Percentiles rank a stretch among this genome's conserved stretches.
Evolutionary conservation across 2,113 vertebrate genomes (phyloP).

Genomic region (Erythrolamprus reginae): DNA sequence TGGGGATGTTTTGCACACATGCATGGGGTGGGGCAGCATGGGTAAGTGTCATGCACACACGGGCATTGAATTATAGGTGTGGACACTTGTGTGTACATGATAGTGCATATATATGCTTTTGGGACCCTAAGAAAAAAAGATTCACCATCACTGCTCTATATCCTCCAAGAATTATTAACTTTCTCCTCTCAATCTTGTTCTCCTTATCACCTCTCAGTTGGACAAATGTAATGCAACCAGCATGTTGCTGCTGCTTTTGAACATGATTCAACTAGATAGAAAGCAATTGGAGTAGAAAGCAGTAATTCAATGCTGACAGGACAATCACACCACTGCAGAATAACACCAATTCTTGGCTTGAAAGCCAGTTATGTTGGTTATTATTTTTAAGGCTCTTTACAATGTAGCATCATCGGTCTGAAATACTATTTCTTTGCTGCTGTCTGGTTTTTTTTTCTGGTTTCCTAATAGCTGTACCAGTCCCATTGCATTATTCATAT

Average conservation of each 20-base stretch:
- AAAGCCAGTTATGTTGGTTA: not conserved
- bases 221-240: not conserved
- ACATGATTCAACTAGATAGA: not conserved
- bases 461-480: not conserved
- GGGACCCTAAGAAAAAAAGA: no score
- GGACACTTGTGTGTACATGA: no score
- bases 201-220: not conserved
- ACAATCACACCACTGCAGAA: not conserved
- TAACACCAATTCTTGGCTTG: not conserved
- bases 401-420: not conserved
- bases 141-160: no score
- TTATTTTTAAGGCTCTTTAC: not conserved
- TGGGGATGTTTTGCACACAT: no score
- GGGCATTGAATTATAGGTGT: no score
- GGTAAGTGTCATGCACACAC: no score
- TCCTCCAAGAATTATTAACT: not conserved
- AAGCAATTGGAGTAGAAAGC: not conserved
- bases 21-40: no score
- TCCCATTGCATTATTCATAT: not conserved
- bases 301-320: not conserved
- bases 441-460: not conserved
- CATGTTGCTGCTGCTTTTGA: not conserved
- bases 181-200: not conserved
- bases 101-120: no score
- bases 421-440: not conserved